Percentiles rank a stretch among this genome's conserved stretches.
These are phyloP conservation scores for Acromyrmex charruanus DNA, from an alignment of 1,140 invertebrate genomes.

Conservation along the genomic window DNA sequence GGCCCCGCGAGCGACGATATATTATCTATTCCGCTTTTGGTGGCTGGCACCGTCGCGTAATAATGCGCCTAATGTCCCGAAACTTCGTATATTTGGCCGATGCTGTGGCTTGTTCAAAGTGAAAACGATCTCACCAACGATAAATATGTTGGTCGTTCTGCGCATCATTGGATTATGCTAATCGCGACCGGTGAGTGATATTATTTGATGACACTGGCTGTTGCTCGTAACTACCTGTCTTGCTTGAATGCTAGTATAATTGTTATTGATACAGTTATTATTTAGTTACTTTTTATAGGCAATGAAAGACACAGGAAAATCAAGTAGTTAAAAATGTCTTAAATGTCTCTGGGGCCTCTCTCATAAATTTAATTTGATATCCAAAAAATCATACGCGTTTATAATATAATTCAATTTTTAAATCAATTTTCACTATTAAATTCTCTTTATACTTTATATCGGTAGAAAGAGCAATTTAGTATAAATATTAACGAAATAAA, in stretches of 20 bases:
- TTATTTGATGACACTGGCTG: conserved; percentile 62
- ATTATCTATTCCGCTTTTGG: conserved; percentile 76
- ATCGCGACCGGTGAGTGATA: conserved; percentile 72
- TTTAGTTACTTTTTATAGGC: not conserved
- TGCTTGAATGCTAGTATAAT: conserved; percentile 19
- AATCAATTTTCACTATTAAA: not conserved
- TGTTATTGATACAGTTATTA: conserved; percentile 32
- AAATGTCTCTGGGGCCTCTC: not conserved
- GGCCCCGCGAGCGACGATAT: conserved; percentile 75
- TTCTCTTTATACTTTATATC: not conserved
- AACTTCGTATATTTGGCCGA: conserved; percentile 66
- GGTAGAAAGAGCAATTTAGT: not conserved
- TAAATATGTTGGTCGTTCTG: conserved; percentile 74
- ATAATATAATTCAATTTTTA: too few species aligned
- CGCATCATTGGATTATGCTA: conserved; percentile 80
- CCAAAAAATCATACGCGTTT: not conserved
- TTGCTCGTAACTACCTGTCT: conserved; percentile 42
- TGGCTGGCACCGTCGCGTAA: conserved; percentile 72
- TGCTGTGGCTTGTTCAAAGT: conserved; percentile 62
- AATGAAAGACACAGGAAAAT: not conserved
- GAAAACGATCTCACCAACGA: conserved; percentile 66
- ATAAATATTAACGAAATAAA: not conserved
- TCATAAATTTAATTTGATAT: not conserved
- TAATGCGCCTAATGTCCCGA: conserved; percentile 75
- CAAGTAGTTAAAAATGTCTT: not conserved